A percentile compares a stretch with the other conserved stretches of the same genome.
These are phyloP conservation scores for Cydia pomonella DNA, from an alignment of 1,140 invertebrate genomes.

Conservation along the genomic window DNA sequence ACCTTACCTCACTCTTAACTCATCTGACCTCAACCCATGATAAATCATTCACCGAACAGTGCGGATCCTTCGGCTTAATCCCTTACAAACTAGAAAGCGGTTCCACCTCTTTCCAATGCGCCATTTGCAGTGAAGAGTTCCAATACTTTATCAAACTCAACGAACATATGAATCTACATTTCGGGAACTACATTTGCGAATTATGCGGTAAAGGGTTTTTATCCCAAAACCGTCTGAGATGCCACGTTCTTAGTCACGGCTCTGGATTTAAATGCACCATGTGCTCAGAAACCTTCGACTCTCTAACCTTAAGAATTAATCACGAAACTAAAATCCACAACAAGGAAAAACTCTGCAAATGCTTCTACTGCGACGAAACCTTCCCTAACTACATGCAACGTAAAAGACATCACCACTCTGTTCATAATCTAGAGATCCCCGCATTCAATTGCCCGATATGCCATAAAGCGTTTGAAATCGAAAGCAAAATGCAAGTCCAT, in stretches of 20 bases:
- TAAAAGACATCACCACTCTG: constrained; percentile 57
- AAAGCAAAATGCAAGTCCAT: constrained; percentile 68
- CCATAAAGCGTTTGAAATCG: constrained; percentile 58
- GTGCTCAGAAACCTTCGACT: constrained; percentile 60
- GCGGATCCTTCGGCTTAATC: constrained; percentile 56
- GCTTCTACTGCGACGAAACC: constrained; percentile 58
- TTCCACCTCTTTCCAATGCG: constrained; percentile 59
- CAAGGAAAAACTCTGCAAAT: constrained; percentile 55
- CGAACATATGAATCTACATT: constrained; percentile 76
- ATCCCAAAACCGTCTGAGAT: constrained; percentile 60
- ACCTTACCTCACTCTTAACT: constrained; percentile 48
- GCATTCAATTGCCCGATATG: constrained; percentile 65
- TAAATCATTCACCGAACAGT: constrained; percentile 48
- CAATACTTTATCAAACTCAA: constrained; percentile 75
- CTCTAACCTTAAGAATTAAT: constrained; percentile 53
- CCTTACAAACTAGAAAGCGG: constrained; percentile 63
- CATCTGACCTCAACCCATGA: constrained; percentile 55
- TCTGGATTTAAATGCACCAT: constrained; percentile 52
- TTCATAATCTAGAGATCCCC: constrained; percentile 51
- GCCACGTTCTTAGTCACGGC: constrained; percentile 58
- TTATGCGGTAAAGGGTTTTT: constrained; percentile 87
- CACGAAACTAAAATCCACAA: constrained; percentile 61
- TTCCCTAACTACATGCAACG: constrained; percentile 61
- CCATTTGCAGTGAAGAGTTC: constrained; percentile 67
- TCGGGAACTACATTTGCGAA: constrained; percentile 86